Evolutionary conservation across 2,888 invertebrate species (phyloP), one percentile per base, ranked within the genome.

Genomic region (Drosophila nr. fundita): DNA sequence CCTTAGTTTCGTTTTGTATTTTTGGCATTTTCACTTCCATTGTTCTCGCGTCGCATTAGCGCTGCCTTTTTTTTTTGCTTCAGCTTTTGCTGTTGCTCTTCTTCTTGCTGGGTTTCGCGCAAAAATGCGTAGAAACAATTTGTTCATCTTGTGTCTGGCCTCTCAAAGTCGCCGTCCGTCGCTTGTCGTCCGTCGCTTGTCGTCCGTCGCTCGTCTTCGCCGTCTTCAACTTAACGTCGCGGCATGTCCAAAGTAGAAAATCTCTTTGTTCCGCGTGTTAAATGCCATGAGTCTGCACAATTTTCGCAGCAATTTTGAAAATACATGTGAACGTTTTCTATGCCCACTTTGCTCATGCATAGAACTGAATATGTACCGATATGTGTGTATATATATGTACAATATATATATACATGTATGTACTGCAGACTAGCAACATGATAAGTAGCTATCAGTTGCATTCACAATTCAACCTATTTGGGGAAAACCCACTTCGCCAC

Each of bases 201-300:
- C 53, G 29, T 38, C 32, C 53, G 29, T 38, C 32, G 24, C 5
- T n/a, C 42, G 53, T 78, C 70, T 21, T 36, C 29, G 18, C 13
- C 27, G 38, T 52, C 59, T 65, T 57, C 55, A 45, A 45, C 69
- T 69, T 52, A n/a, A 70, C 36, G 64, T 65, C 60, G 70, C 67
- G 61, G 72, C 72, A 38, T 57, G 72, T 74, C 73, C 63, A 68
- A 77, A 78, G 80, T 76, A 83, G 83, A 87, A 81, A 85, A 85
- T 71, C 78, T 80, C 83, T 82, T 85, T 85, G 83, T 81, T 76
- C 54, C 55, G 71, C 55, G 68, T 76, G 59, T 85, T 87, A 85
- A 85, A 85, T 83, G 71, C 69, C 76, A 87, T 85, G 87, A 85
- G 79, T 81, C 82, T 76, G 83, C 79, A 81, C 30, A 85, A 80